Evolutionary conservation across 92 coral and sea anemone species (phyloP), one percentile per base, ranked within the genome.

Genomic region (Umimayanthus chanpuru): DNA sequence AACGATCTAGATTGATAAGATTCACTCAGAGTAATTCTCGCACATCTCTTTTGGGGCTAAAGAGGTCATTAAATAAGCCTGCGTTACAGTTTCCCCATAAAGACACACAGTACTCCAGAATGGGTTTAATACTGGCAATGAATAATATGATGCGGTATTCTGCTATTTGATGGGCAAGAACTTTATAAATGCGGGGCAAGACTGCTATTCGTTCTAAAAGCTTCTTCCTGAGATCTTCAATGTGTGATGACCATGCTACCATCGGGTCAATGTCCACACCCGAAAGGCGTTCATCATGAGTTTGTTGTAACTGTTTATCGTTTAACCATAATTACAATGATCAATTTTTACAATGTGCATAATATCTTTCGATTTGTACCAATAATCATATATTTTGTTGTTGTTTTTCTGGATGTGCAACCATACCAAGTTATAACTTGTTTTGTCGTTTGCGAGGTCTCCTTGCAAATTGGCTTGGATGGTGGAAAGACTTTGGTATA

Each of bases 211-310:
- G 89, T 58, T 58, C 12, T 30, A 88, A 75, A 18, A 88, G 81
- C 50, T 85, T 89, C 38, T 86, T 89, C 44, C 90, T 86, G 16
- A 85, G 90, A 61, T 86, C 77, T 26, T 75, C 58, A 29, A 84
- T 79, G 9, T 67, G 89, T 25, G 12, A 28, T 58, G 89, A 58
- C 81, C 89, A 88, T 21, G 77, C 47, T 5, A 83, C 67, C 64
- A 6, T 30, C 55, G 90, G 90, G 89, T 84, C 89, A 41, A 73
- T 88, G 80, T 88, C 82, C 53, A 88, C 47, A 20, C 89, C 91
- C 3, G 36, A 32, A 32, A 32, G 36, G 36, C 36, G 36, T 32
- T 32, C 36, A 32, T 32, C 36, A 32, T 32, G 36, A 32, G 36
- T 32, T 32, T 32, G 36, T 32, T 32, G 36, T 32, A 32, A 32